A percentile compares a stretch with the other conserved stretches of the same genome.
phyloP scores from a whole-genome alignment of 2,797 vertebrate genomes.

The Diglossa cyanea region DNA sequence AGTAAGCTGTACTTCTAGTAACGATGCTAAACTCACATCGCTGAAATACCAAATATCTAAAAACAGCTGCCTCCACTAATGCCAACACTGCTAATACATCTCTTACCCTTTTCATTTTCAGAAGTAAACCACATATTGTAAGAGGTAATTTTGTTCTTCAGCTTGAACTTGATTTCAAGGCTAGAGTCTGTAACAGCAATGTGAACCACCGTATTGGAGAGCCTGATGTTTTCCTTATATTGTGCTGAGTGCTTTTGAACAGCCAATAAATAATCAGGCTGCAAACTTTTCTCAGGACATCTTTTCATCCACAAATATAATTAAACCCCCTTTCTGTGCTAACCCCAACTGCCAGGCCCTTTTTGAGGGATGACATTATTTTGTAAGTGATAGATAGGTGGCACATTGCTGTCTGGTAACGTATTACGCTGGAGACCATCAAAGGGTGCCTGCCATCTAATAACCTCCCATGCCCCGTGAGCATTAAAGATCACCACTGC shows the following conservation, averaged over 20 bases:
- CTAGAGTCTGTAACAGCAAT: background rate
- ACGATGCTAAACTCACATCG: conserved; percentile 54
- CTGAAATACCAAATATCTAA: conserved; percentile 74
- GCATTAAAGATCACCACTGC: conserved; percentile 56
- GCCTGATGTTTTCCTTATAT: background rate
- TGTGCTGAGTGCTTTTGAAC: conserved; percentile 28
- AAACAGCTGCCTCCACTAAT: conserved; percentile 69
- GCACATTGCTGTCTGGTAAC: conserved; percentile 51
- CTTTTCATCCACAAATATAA: conserved; percentile 53
- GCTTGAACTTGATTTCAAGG: conserved; percentile 53
- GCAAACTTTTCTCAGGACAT: conserved; percentile 10
- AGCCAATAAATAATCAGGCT: conserved; percentile 59
- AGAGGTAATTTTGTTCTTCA: conserved; percentile 40
- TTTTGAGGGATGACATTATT: conserved; percentile 55
- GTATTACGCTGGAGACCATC: conserved; percentile 27
- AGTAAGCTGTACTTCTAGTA: conserved; percentile 68
- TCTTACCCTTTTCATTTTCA: conserved; percentile 64
- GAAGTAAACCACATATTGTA: conserved; percentile 29
- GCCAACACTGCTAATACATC: conserved; percentile 54
- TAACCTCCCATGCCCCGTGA: conserved; percentile 58
- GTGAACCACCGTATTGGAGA: background rate
- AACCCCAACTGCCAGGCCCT: background rate
- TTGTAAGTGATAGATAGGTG: conserved; percentile 40
- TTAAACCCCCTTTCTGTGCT: conserved; percentile 25
- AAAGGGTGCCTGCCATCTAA: conserved; percentile 40